Base-by-base conservation (phyloP, 1,140 invertebrate genomes). In the Drosophila cardini region DNA sequence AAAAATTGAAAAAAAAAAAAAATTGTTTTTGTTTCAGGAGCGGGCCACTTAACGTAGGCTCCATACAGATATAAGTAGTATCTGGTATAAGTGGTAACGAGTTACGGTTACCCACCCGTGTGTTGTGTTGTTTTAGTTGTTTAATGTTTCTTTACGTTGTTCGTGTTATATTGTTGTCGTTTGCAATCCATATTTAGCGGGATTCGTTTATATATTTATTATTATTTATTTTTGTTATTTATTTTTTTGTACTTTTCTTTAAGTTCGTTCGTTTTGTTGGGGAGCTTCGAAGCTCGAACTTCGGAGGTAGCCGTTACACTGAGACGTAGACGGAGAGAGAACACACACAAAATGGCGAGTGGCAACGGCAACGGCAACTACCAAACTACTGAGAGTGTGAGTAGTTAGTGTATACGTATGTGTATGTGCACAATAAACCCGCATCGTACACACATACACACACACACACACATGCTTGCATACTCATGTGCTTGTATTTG, bases 241-340 rank as follows among this genome's bases (percentile, higher is more conserved):
- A n/a, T n/a, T 61, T 50, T 40, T 15, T 61, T 71, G 32, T 53
- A 53, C 1, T 43, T 43, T 74, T 69, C 32, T 55, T 56, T 21
- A 56, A 42, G 55, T 69, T 46, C 18, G 53, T 72, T 62, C 42
- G 57, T 69, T 68, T 32, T 18, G 45, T 67, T 55, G 58, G 16
- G 69, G 55, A 67, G 70, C 70, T 72, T 76, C 75, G 82, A 63
- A 80, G 82, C 77, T 82, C 50, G 78, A 86, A 78, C 82, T 86
- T 71, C 82, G 83, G 78, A 85, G 83, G 80, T 83, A 80, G 83
- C 82, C 78, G 82, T 76, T 86, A 86, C 71, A 85, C 82, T 78
- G 76, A 71, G 50, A 61, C 67, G 55, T 71, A 67, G 63, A 32
- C 55, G 46, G 58, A 60, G 46, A 67, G 70, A 86, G 83, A 68